Conservation (phyloP, 2,888 invertebrate genomes). For the Gasteruption jaculator region DNA sequence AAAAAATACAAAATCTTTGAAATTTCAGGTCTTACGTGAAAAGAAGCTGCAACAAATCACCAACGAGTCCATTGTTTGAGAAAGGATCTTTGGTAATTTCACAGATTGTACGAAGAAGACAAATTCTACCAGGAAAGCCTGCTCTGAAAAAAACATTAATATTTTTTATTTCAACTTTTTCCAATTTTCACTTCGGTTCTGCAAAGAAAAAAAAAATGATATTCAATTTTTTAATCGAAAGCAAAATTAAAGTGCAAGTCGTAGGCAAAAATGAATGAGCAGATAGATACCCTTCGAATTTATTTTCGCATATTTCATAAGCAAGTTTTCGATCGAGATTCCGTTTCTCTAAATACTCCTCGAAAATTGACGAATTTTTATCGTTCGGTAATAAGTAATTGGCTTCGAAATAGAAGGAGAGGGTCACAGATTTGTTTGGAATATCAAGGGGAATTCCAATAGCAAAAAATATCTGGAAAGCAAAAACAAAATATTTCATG, state of each 20-base stretch:
- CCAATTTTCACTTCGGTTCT: too few relatives aligned
- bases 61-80: conserved; percentile 59
- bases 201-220: background rate
- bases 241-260: conserved; percentile 2
- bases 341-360: conserved; percentile 34
- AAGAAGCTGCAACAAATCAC: conserved; percentile 64
- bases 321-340: conserved; percentile 56
- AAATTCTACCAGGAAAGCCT: conserved; percentile 58
- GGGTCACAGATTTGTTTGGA: conserved; percentile 65
- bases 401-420: conserved; percentile 71
- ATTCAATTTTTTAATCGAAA: background rate
- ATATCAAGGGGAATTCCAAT: conserved; percentile 68
- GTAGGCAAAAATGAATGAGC: conserved; percentile 26
- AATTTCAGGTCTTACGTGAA: conserved; percentile 61
- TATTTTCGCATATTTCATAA: conserved; percentile 56
- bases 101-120: conserved; percentile 63
- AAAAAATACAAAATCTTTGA: too few relatives aligned
- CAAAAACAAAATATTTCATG: background rate
- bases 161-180: conserved; percentile 1
- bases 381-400: conserved; percentile 64
- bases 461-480: conserved; percentile 64
- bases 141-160: conserved; percentile 49
- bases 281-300: conserved; percentile 56
- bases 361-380: conserved; percentile 41
- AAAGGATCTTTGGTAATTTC: conserved; percentile 57